Evolutionary conservation across 2,888 invertebrate genomes (phyloP).

Genomic region (Dermolepida albohirtum): DNA sequence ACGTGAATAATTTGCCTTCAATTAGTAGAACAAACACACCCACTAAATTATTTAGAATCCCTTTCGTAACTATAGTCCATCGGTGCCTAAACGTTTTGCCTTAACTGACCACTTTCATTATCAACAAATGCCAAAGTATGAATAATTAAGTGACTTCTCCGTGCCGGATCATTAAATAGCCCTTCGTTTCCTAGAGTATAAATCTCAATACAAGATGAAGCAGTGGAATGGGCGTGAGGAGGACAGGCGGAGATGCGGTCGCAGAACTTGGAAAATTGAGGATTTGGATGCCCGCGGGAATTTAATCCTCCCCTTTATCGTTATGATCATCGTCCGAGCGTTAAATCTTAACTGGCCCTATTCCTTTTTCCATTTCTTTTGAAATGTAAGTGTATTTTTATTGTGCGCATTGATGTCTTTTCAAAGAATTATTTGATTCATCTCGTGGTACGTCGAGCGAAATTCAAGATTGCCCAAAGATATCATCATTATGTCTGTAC

Average conservation of each 20-base stretch:
- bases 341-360: conserved; percentile 48
- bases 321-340: conserved; percentile 49
- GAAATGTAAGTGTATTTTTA: conserved; percentile 39
- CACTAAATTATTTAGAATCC: conserved; percentile 20
- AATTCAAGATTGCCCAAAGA: conserved; percentile 16
- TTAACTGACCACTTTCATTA: conserved; percentile 37
- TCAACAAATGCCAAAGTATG: conserved; percentile 35
- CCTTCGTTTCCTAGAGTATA: conserved; percentile 53
- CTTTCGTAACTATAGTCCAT: conserved; percentile 5
- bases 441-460: conserved; percentile 24
- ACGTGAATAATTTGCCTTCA: conserved; percentile 19
- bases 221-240: conserved; percentile 1
- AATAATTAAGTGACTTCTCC: conserved; percentile 36
- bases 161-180: conserved; percentile 54
- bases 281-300: conserved; percentile 46
- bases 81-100: conserved; percentile 20
- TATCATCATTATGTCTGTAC: too few relatives aligned
- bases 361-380: conserved; percentile 35
- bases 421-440: conserved; percentile 32
- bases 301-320: conserved; percentile 50
- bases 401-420: conserved; percentile 29
- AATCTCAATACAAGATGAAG: conserved; percentile 61
- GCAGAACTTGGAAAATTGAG: conserved; percentile 35
- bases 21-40: conserved; percentile 29
- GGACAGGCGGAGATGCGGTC: conserved; percentile 27